These are phyloP conservation scores for Zaprionus africanus DNA, from an alignment of 1,140 invertebrate genomes.

Conservation along the genomic window DNA sequence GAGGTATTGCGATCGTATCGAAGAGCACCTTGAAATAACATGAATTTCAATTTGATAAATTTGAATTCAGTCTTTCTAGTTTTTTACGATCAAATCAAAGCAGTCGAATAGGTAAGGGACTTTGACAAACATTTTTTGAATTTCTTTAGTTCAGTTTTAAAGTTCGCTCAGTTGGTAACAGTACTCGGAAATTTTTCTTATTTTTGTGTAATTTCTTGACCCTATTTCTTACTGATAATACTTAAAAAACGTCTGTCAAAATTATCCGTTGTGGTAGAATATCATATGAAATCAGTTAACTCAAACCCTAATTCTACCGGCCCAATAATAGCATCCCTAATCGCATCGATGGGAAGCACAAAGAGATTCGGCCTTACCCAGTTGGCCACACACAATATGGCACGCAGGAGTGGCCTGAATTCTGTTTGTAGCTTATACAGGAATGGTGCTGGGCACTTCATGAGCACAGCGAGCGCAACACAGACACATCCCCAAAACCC, in stretches of 20 bases:
- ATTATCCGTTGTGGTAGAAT: slow-evolving; percentile 17
- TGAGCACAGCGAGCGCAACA: no score
- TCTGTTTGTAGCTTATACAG: slow-evolving; percentile 5
- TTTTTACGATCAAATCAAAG: neutral
- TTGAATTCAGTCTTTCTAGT: neutral
- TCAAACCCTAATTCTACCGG: no score
- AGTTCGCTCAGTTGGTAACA: slow-evolving; percentile 29
- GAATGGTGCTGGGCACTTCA: neutral
- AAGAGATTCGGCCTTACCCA: slow-evolving; percentile 20
- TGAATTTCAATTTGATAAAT: no score
- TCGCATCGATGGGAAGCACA: slow-evolving; percentile 4
- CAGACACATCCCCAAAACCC: no score
- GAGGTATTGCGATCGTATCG: neutral
- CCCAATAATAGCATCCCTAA: neutral
- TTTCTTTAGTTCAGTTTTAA: slow-evolving; percentile 27
- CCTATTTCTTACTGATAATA: neutral
- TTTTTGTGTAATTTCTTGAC: slow-evolving; percentile 31
- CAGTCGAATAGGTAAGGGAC: neutral
- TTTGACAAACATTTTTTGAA: neutral
- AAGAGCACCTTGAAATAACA: neutral
- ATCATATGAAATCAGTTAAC: no score
- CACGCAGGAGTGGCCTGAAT: neutral
- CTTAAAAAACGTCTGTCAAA: slow-evolving; percentile 17
- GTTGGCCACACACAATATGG: slow-evolving; percentile 16
- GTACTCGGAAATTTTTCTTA: slow-evolving; percentile 25